Conservation (phyloP, 2,113 vertebrate genomes). For the Cyphomyrus discorhynchus region DNA sequence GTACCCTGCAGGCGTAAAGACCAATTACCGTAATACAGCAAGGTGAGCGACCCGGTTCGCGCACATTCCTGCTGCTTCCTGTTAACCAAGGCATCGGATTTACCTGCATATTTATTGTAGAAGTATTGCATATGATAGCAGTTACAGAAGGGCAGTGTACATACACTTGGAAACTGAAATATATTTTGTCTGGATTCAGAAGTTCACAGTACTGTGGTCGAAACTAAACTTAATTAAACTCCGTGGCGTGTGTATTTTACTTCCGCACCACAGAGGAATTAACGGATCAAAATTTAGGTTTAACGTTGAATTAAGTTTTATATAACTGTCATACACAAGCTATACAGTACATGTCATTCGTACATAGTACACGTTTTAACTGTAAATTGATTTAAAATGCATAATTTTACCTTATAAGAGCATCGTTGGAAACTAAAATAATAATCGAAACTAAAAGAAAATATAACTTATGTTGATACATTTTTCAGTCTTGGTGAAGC, state of each 20-base stretch:
- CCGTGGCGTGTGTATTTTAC: not conserved
- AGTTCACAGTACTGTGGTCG: not conserved
- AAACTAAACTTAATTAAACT: not conserved
- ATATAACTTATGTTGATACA: not conserved
- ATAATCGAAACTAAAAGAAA: not conserved
- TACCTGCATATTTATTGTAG: not conserved
- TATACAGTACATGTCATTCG: not conserved
- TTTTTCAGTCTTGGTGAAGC: not conserved
- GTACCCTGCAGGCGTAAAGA: not conserved
- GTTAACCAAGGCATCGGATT: not conserved
- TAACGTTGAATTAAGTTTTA: not conserved
- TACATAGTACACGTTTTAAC: not conserved
- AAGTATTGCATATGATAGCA: not conserved
- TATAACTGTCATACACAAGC: not conserved
- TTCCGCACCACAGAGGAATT: not conserved
- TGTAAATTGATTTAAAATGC: not conserved
- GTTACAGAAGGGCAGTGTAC: not conserved
- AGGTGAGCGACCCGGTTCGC: not conserved
- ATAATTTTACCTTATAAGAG: constrained; percentile 2
- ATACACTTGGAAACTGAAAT: not conserved
- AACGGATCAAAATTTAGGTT: not conserved
- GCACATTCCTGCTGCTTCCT: not conserved
- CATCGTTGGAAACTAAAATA: not conserved
- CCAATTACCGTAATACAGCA: not conserved
- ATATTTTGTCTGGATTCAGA: not conserved